These are phyloP conservation scores for Gasterosteus aculeatus DNA, from an alignment of 2,113 vertebrate species.

Conservation along the genomic window DNA sequence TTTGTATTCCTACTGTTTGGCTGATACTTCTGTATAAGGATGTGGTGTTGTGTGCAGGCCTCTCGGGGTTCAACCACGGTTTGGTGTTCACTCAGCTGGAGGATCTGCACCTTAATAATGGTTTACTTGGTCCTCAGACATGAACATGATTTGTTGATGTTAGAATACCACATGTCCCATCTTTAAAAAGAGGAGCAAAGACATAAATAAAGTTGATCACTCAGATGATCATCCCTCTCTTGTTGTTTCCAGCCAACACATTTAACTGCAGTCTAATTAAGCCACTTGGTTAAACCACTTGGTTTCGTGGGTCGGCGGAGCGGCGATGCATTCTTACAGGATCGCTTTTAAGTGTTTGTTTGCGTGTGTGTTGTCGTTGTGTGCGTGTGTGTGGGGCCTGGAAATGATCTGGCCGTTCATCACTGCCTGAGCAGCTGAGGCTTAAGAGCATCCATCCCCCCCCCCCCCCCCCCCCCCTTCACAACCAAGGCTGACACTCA, in stretches of 20 bases:
- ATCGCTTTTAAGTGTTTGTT: constrained; percentile 6
- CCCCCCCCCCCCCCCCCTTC: constrained; percentile 59
- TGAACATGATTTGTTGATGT: neutral
- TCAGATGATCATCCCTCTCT: neutral
- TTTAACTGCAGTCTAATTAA: constrained; percentile 3
- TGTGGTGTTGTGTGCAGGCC: no score
- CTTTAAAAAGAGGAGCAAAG: neutral
- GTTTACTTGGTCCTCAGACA: constrained; percentile 1
- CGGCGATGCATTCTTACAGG: constrained; percentile 48
- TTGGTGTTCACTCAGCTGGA: no score
- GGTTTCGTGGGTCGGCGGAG: constrained; percentile 7
- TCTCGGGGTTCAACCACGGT: no score
- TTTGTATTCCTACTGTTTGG: no score
- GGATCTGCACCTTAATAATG: neutral
- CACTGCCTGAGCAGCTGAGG: constrained; percentile 70
- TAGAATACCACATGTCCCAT: neutral
- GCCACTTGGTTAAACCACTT: neutral
- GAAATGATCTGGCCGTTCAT: constrained; percentile 76
- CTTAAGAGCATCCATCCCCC: constrained; percentile 74
- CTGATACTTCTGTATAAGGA: no score
- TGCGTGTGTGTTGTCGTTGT: neutral
- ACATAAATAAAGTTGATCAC: neutral
- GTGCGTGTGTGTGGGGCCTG: constrained; percentile 62
- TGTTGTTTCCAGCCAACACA: neutral
- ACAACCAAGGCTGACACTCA: constrained; percentile 81